Evolutionary conservation across 2,113 vertebrate species (phyloP).

Genomic region (Galemys pyrenaicus): DNA sequence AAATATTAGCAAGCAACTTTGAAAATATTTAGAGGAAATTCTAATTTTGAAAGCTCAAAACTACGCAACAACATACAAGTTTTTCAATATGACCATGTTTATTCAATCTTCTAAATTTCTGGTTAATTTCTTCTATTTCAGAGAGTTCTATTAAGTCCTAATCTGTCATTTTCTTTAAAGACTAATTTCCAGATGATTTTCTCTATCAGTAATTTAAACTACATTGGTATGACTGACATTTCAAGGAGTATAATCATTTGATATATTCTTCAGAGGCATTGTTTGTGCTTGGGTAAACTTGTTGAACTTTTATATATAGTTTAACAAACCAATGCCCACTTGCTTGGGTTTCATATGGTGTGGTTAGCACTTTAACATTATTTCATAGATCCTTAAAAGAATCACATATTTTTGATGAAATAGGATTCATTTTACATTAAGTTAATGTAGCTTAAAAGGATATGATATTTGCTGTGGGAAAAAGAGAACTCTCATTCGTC

Average conservation of each 20-base stretch:
- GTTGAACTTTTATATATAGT: constrained; percentile 16
- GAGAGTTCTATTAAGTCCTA: constrained; percentile 24
- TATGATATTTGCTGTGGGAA: neutral
- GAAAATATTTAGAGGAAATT: constrained; percentile 31
- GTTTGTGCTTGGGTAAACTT: constrained; percentile 49
- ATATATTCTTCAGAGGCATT: constrained; percentile 53
- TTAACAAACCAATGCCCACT: constrained; percentile 24
- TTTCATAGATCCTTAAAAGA: constrained; percentile 63
- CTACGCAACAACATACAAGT: neutral
- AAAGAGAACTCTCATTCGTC: neutral
- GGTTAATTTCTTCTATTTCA: constrained; percentile 18
- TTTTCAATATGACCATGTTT: neutral
- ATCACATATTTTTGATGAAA: constrained; percentile 42
- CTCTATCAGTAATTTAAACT: neutral
- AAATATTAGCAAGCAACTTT: constrained; percentile 17
- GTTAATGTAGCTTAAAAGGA: constrained; percentile 46
- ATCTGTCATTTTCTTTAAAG: constrained; percentile 25
- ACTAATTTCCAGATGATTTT: constrained; percentile 46
- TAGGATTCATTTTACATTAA: constrained; percentile 62
- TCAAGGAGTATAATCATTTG: constrained; percentile 17
- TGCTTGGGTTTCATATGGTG: constrained; percentile 45
- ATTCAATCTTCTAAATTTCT: constrained; percentile 12
- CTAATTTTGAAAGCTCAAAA: constrained; percentile 31
- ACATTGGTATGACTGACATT: constrained; percentile 1
- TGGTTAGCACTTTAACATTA: constrained; percentile 39